Conservation (phyloP, 2,113 vertebrate species). For the Marmota flaviventris region DNA sequence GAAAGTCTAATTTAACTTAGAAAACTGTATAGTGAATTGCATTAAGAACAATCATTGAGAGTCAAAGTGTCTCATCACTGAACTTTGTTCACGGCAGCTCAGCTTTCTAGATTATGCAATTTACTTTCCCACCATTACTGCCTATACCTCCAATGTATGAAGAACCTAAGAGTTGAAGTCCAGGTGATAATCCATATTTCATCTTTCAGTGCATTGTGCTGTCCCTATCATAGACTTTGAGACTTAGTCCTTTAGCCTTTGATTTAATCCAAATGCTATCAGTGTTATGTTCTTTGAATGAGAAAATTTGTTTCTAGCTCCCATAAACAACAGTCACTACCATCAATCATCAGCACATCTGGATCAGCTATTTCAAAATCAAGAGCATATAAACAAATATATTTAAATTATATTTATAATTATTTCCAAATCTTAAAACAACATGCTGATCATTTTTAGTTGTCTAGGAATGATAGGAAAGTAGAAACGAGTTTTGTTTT, state of each 20-base stretch:
- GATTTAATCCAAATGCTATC: not conserved
- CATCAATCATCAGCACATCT: not conserved
- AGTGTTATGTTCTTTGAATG: not conserved
- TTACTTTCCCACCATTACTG: not conserved
- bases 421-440: not conserved
- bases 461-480: not conserved
- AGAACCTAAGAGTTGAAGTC: not conserved
- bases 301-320: not conserved
- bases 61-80: not conserved
- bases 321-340: not conserved
- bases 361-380: not conserved
- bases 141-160: not conserved
- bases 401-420: not conserved
- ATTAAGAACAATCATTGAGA: not conserved
- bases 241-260: not conserved
- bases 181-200: not conserved
- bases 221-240: not conserved
- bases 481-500: not conserved
- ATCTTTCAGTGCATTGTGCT: not conserved
- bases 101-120: not conserved
- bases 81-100: fast-evolving
- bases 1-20: not conserved
- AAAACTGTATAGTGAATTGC: not conserved
- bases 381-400: slow-evolving; percentile 1
- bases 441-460: not conserved